Conservation (phyloP, 1,140 invertebrate species). For the Linepithema humile region DNA sequence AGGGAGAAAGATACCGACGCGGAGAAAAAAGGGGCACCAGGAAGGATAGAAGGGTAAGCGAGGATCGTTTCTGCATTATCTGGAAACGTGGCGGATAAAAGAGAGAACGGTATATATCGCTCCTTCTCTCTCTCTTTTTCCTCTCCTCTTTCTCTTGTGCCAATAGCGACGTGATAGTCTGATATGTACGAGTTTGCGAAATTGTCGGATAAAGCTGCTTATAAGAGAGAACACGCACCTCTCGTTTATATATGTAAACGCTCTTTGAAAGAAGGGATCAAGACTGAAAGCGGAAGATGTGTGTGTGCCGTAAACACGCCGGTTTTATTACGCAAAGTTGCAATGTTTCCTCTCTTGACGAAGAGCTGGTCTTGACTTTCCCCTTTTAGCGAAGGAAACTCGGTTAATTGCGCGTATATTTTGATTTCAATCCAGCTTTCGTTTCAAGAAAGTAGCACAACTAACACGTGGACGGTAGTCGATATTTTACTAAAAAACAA, state of each 20-base stretch:
- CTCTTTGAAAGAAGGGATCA: slow-evolving; percentile 10
- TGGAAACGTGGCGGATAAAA: slow-evolving; percentile 28
- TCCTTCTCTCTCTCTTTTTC: not conserved
- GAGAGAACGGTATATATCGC: not conserved
- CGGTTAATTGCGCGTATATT: slow-evolving; percentile 18
- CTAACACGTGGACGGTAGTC: not conserved
- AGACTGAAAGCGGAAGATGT: not conserved
- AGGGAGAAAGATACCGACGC: slow-evolving; percentile 8
- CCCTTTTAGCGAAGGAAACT: not conserved
- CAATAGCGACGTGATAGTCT: slow-evolving; percentile 10
- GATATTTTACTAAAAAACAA: not conserved
- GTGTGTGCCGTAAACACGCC: slow-evolving; percentile 9
- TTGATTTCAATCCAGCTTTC: not conserved
- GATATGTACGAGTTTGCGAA: slow-evolving; percentile 46
- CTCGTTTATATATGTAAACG: slow-evolving; percentile 49
- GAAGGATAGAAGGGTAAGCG: not conserved
- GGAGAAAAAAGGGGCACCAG: not conserved
- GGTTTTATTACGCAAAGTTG: slow-evolving; percentile 4
- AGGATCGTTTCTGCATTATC: slow-evolving; percentile 53
- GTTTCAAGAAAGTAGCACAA: not conserved
- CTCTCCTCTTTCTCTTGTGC: not conserved
- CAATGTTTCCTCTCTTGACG: not conserved
- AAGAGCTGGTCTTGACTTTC: not conserved
- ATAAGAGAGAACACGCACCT: slow-evolving; percentile 49
- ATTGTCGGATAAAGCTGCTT: slow-evolving; percentile 27